These are phyloP conservation scores for Dimorphilus gyrociliatus DNA, from an alignment of 2,888 invertebrate species.

Conservation along the genomic window DNA sequence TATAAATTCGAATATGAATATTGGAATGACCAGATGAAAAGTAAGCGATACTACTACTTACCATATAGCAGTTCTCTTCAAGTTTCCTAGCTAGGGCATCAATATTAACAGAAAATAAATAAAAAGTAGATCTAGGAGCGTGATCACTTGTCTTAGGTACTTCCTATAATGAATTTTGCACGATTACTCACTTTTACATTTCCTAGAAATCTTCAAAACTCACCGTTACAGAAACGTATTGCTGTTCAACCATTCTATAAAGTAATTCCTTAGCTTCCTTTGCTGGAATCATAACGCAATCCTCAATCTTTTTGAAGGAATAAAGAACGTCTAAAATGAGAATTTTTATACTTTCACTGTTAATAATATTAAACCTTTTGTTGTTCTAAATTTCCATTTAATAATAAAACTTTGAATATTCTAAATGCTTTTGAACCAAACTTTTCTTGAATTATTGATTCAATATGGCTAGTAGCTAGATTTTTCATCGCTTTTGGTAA, in stretches of 20 bases:
- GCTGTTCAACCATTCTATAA: constrained; percentile 66
- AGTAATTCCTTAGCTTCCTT: constrained; percentile 79
- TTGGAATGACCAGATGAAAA: too few species aligned
- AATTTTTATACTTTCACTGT: too few species aligned
- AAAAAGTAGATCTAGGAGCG: constrained; percentile 62
- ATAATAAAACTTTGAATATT: constrained; percentile 59
- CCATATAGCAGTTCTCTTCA: too few species aligned
- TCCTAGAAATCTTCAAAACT: too few species aligned
- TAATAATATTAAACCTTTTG: constrained; percentile 36
- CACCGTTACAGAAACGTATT: constrained; percentile 44
- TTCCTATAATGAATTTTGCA: constrained; percentile 43
- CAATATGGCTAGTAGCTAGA: constrained; percentile 56
- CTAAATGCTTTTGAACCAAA: constrained; percentile 35
- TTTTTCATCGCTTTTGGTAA: constrained; percentile 52
- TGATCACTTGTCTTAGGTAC: constrained; percentile 46
- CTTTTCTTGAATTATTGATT: constrained; percentile 65
- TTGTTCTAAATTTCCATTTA: constrained; percentile 68
- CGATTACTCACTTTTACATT: too few species aligned
- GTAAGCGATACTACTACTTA: too few species aligned
- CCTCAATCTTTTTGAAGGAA: too few species aligned
- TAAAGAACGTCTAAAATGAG: too few species aligned
- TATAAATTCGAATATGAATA: too few species aligned
- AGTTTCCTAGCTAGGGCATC: too few species aligned
- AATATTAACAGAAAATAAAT: constrained; percentile 57
- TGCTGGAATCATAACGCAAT: constrained; percentile 75